A percentile compares a stretch with the other conserved stretches of the same genome.
Evolutionary conservation across 1,140 invertebrate genomes (phyloP).

Genomic region (Papilio polytes): DNA sequence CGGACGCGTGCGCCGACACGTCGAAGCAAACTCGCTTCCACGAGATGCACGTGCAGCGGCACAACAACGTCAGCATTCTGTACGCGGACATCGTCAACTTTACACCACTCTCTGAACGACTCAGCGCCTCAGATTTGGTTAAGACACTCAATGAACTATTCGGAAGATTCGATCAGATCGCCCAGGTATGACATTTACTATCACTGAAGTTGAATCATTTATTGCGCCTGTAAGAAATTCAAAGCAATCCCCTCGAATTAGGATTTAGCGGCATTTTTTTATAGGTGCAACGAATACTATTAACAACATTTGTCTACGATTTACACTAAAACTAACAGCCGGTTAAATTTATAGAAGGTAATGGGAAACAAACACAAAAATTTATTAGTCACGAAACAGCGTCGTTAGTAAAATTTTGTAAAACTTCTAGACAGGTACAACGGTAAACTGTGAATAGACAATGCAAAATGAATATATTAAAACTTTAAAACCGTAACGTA

Average conservation of each 20-base stretch:
- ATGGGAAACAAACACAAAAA: neutral
- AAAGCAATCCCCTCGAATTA: neutral
- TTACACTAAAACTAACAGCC: no score
- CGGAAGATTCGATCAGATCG: slow-evolving; percentile 98
- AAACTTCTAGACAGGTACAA: slow-evolving; percentile 1
- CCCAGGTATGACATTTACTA: slow-evolving; percentile 87
- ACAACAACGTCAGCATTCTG: slow-evolving; percentile 98
- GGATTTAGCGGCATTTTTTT: neutral
- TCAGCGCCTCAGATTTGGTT: slow-evolving; percentile 97
- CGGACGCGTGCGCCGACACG: slow-evolving; percentile 91
- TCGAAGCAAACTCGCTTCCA: slow-evolving; percentile 93
- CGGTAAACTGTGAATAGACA: slow-evolving; percentile 8
- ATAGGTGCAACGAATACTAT: neutral
- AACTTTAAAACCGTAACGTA: slow-evolving; percentile 16
- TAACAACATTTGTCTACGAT: neutral
- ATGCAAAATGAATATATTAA: slow-evolving; percentile 25
- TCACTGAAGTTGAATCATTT: neutral
- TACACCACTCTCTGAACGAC: slow-evolving; percentile 95
- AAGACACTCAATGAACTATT: slow-evolving; percentile 98
- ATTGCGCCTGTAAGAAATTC: neutral
- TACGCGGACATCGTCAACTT: slow-evolving; percentile 99
- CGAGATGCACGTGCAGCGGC: slow-evolving; percentile 98
- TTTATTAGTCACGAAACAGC: neutral
- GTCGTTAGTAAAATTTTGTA: neutral
- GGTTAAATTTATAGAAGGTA: no score